Base-by-base conservation (phyloP, 2,113 vertebrate species). In the Strix aluco region DNA sequence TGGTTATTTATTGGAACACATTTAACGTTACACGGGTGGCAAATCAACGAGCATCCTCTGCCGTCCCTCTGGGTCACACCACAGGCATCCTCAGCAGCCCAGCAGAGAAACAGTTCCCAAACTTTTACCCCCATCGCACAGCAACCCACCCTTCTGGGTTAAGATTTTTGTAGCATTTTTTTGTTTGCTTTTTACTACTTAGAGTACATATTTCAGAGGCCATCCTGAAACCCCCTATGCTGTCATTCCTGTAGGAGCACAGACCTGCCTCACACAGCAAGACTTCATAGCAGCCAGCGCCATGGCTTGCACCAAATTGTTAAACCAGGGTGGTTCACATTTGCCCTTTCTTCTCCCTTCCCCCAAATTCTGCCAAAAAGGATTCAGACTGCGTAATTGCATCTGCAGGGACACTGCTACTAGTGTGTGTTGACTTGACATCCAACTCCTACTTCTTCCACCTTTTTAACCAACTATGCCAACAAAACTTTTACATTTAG, bases 191-290 rank as follows among this genome's bases (percentile, higher is more conserved):
- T 46, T 65, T 9, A 44, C 5, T 54, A 34, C 42, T n/a, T 7
- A 42, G 15, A 36, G 16, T 10, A 2, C 11, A 34, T 54, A 62
- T 94, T 67, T 44, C 69, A 40, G 65, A 73, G n/a, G 6, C 16
- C 38, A 15, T 15, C 25, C 65, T 86, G 82, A 70, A 88, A 38
- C 29, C 17, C 38, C 46, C 49, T 29, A 1, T 1, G 7, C 46
- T 29, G 44, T 34, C 30, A 13, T 34, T 40, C 25, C 72, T 0
- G 0, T 1, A 10, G 30, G n/a, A 75, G 25, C 72, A 29, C 34
- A 55, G 52, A 69, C 15, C 52, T 20, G 85, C 16, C 40, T 8
- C 55, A 16, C 32, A 6, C 32, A 55, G 42, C 72, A 46, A 23
- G 22, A 13, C 36, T 34, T 42, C 34, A 3, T 0, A 19, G 47